These are phyloP conservation scores for Gerris buenoi DNA, from an alignment of 1,140 invertebrate species.

Conservation along the genomic window DNA sequence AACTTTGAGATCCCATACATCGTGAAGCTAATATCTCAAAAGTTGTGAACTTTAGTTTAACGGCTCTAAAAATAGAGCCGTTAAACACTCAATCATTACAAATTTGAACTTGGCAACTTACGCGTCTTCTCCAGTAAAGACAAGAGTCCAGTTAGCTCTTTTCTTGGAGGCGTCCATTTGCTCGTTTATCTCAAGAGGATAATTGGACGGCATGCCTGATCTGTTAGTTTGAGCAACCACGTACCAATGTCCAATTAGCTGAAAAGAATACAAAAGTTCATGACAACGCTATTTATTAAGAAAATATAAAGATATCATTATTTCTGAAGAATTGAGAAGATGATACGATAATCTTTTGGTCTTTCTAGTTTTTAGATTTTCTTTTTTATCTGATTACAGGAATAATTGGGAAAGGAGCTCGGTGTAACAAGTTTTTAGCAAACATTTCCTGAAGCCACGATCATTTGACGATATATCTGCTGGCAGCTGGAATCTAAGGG, in stretches of 20 bases:
- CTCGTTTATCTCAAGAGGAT: not conserved
- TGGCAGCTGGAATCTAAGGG: too few species aligned
- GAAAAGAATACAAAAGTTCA: too few species aligned
- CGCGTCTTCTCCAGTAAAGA: not conserved
- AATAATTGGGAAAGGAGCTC: too few species aligned
- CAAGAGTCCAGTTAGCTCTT: not conserved
- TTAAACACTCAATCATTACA: not conserved
- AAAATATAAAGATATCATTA: too few species aligned
- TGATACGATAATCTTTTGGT: too few species aligned
- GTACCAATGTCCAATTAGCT: not conserved
- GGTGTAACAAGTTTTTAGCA: too few species aligned
- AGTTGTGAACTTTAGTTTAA: not conserved
- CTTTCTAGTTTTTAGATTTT: too few species aligned
- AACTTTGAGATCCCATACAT: not conserved
- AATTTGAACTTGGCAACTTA: not conserved
- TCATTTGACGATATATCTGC: too few species aligned
- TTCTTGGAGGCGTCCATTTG: not conserved
- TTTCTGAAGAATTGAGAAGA: too few species aligned
- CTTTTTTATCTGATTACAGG: too few species aligned
- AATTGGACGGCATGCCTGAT: not conserved
- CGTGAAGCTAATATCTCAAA: not conserved
- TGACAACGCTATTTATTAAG: too few species aligned
- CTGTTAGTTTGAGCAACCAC: not conserved
- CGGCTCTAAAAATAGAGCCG: not conserved
- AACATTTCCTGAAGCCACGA: too few species aligned